Conservation (phyloP, 2,113 vertebrate species). For the Cheilinus undulatus region DNA sequence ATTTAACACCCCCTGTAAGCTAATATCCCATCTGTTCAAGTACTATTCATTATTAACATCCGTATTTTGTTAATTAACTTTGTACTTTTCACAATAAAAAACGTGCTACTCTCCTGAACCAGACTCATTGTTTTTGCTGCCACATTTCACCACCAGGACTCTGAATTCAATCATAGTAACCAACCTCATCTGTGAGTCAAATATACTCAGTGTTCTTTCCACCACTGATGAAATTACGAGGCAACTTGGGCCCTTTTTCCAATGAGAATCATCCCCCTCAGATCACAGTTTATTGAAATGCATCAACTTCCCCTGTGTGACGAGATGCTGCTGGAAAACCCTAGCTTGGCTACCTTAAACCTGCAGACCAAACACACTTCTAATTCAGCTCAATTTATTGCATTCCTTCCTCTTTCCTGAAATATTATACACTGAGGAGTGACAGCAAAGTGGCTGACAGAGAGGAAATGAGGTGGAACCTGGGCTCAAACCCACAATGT, state of each 20-base stretch:
- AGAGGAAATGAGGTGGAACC: conserved; percentile 51
- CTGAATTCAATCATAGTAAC: conserved; percentile 33
- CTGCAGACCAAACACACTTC: conserved; percentile 19
- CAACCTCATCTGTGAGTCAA: conserved; percentile 49
- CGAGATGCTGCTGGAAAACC: conserved; percentile 23
- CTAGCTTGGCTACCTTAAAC: neutral
- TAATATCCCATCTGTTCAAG: too few species aligned
- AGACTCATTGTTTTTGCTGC: conserved; percentile 1
- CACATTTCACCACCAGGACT: neutral
- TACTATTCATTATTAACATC: too few species aligned
- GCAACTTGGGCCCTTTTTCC: conserved; percentile 41
- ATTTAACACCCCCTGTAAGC: too few species aligned
- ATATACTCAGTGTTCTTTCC: conserved; percentile 23
- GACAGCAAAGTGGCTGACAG: conserved; percentile 29
- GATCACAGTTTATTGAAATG: conserved; percentile 42
- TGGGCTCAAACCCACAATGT: conserved; percentile 35
- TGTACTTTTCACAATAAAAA: conserved; percentile 16
- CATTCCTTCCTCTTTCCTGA: conserved; percentile 14
- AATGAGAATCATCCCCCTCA: conserved; percentile 19
- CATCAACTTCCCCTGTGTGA: conserved; percentile 36
- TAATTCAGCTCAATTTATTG: conserved; percentile 14
- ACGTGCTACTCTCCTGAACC: conserved; percentile 7
- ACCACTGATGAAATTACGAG: conserved; percentile 53
- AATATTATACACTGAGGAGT: conserved; percentile 25
- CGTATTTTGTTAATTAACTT: too few species aligned